These are phyloP conservation scores for Plebejus anna DNA, from an alignment of 2,888 invertebrate species.

Conservation along the genomic window DNA sequence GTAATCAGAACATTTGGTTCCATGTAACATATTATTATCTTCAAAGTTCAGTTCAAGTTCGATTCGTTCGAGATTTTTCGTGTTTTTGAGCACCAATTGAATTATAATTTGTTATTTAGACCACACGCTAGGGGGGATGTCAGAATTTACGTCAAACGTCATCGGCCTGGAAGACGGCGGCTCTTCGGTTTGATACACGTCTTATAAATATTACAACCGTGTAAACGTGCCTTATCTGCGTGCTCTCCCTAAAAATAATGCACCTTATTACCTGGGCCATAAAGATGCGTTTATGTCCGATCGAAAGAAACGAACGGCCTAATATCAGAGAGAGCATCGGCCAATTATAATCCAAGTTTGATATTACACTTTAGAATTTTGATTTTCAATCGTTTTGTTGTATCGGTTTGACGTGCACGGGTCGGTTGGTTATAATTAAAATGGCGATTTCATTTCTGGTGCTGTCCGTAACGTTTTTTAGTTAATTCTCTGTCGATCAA, in stretches of 20 bases:
- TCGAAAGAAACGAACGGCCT: conserved; percentile 42
- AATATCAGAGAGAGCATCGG: conserved; percentile 57
- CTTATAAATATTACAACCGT: conserved; percentile 72
- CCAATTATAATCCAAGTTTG: conserved; percentile 76
- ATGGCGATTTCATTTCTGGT: conserved; percentile 63
- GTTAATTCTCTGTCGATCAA: conserved; percentile 69
- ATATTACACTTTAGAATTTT: conserved; percentile 72
- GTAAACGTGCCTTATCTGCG: conserved; percentile 52
- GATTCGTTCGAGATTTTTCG: background rate
- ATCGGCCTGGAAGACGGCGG: conserved; percentile 74
- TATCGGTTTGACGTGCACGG: conserved; percentile 58
- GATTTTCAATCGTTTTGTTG: conserved; percentile 73
- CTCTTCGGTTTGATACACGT: conserved; percentile 72
- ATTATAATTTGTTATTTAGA: conserved; percentile 36
- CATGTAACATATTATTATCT: too few species aligned
- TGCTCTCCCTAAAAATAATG: conserved; percentile 37
- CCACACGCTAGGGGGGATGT: conserved; percentile 59
- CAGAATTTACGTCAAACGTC: conserved; percentile 78
- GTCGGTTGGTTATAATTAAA: conserved; percentile 73
- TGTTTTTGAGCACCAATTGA: background rate
- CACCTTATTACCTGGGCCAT: conserved; percentile 31
- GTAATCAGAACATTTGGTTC: too few species aligned
- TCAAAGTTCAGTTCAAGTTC: too few species aligned
- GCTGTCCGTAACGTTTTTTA: conserved; percentile 47
- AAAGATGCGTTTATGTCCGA: conserved; percentile 39